Percentiles rank a stretch among this genome's conserved stretches.
Evolutionary conservation across 2,113 vertebrate species (phyloP).

Genomic region (Podarcis cretensis): DNA sequence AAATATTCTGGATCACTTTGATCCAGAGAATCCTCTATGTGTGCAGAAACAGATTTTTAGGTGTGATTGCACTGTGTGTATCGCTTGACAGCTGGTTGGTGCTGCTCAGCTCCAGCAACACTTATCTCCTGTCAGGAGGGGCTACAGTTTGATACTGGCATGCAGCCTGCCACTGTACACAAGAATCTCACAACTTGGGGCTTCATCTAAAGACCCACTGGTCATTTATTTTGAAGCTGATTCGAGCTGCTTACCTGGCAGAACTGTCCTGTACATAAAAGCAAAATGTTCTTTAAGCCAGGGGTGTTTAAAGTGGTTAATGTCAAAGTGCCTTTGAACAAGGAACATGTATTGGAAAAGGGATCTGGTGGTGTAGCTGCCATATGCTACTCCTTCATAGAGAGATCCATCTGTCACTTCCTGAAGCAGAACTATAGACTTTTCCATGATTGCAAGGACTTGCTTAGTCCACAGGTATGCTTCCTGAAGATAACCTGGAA

Average conservation of each 20-base stretch:
- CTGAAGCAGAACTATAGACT: constrained; percentile 90
- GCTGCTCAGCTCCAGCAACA: not conserved
- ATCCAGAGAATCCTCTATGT: not conserved
- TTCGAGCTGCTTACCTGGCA: constrained; percentile 83
- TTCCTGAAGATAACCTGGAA: constrained; percentile 94
- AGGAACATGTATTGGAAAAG: constrained; percentile 98
- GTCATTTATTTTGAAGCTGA: not conserved
- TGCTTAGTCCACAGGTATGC: constrained; percentile 98
- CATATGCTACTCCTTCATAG: constrained; percentile 97
- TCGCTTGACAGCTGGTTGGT: not conserved
- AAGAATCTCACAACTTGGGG: not conserved
- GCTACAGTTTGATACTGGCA: not conserved
- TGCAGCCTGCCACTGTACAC: not conserved
- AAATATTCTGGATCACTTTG: not conserved
- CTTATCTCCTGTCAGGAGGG: not conserved
- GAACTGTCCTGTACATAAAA: constrained; percentile 95
- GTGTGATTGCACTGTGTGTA: not conserved
- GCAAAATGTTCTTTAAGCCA: constrained; percentile 96
- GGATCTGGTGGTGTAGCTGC: constrained; percentile 95
- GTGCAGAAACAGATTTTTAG: not conserved
- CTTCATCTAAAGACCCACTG: not conserved
- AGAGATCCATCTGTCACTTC: constrained; percentile 94
- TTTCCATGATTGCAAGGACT: constrained; percentile 95
- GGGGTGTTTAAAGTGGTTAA: constrained; percentile 93
- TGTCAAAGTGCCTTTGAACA: constrained; percentile 93